phyloP scores from a whole-genome alignment of 2,797 vertebrate species.

The Phataginus tetradactyla region DNA sequence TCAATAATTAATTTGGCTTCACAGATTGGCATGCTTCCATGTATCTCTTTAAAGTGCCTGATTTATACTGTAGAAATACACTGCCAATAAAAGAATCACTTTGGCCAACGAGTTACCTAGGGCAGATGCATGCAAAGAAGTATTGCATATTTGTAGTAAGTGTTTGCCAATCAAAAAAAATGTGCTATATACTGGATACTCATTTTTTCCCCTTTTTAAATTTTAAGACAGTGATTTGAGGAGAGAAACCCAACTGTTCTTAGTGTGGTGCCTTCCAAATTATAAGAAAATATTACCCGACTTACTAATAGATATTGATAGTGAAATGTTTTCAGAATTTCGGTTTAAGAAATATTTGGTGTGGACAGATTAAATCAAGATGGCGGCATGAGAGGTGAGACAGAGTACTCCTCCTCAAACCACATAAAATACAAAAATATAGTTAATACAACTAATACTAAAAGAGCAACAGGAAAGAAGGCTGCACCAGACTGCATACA shows the following conservation, averaged over 20 bases:
- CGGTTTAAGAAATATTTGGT: background rate
- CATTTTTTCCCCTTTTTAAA: background rate
- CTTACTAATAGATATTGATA: background rate
- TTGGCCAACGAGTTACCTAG: background rate
- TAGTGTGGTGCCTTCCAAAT: background rate
- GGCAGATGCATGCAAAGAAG: background rate
- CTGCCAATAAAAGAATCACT: background rate
- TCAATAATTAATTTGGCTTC: constrained; percentile 30
- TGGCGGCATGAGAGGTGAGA: too few relatives aligned
- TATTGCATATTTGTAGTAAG: background rate
- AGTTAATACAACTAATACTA: too few relatives aligned
- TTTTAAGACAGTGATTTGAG: constrained; percentile 27
- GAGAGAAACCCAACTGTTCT: background rate
- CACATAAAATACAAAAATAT: too few relatives aligned
- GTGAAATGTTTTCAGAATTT: constrained; percentile 5
- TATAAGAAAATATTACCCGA: background rate
- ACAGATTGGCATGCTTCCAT: background rate
- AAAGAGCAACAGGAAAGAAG: too few relatives aligned
- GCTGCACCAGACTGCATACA: too few relatives aligned
- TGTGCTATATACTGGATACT: background rate
- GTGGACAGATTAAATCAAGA: too few relatives aligned
- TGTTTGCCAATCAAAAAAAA: constrained; percentile 12
- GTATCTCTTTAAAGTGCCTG: constrained; percentile 10
- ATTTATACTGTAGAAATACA: background rate
- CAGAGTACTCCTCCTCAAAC: too few relatives aligned